Evolutionary conservation across 1,140 invertebrate genomes (phyloP), one percentile per base, ranked within the genome.

Genomic region (Drosophila trapezifrons): DNA sequence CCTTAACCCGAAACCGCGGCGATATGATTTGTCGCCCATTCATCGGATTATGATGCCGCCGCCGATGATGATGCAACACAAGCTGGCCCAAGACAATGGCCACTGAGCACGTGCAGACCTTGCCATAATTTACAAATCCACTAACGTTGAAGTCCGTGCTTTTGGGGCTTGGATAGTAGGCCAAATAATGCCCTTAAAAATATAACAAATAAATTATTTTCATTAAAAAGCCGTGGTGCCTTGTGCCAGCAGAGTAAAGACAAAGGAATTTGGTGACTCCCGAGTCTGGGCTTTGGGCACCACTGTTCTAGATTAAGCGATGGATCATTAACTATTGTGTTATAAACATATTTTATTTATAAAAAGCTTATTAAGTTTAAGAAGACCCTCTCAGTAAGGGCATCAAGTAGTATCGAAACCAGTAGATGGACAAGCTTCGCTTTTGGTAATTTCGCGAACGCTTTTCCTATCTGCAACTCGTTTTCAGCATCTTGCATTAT

Each of bases 21-120:
- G 27, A 60, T 67, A 77, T 87, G 83, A 86, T 86, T 87, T 86
- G 83, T 82, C 76, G 83, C 79, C 62, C 82, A 85, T 81, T 81
- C 49, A 78, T 66, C 25, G 60, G 63, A 43, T 60, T 64, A 77
- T 82, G 76, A 82, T 82, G 79, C 78, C 70, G 75, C 73, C 47
- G 56, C 58, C 42, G 46, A 45, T 32, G 70, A 71, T 74, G 56
- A 75, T 76, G 80, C 83, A 87, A 83, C 85, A 52, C 51, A 65
- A 62, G 57, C 45, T 56, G 51, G 8, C 35, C 35, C 40, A 51
- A 78, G 66, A 77, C 75, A 77, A 77, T 59, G 47, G 58, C 60
- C 73, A 55, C 32, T 29, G 67, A 86, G 83, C 83, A 87, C 83
- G 84, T 87, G 83, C 83, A 87, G 83, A 83, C 79, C 79, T 79